These are phyloP conservation scores for Scalopus aquaticus DNA, from an alignment of 2,113 vertebrate species.

Conservation along the genomic window DNA sequence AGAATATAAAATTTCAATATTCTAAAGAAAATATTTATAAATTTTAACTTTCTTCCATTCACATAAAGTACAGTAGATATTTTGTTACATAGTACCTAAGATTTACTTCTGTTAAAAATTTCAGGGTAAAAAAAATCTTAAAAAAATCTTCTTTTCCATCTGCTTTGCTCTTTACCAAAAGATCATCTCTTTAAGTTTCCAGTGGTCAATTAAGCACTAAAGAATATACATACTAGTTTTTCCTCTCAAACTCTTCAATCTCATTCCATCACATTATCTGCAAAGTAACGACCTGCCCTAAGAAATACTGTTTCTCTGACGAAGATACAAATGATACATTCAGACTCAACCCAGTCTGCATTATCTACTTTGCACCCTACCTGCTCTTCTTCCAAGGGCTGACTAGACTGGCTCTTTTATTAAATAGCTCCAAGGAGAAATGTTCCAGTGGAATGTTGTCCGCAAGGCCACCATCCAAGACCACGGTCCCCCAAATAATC, in stretches of 20 bases:
- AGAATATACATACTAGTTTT: not conserved
- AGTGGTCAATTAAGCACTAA: not conserved
- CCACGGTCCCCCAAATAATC: not conserved
- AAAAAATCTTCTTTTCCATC: not conserved
- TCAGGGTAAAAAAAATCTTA: not conserved
- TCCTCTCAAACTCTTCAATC: not conserved
- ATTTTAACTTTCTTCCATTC: constrained; percentile 11
- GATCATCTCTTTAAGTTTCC: not conserved
- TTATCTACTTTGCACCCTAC: too few species aligned
- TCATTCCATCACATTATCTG: not conserved
- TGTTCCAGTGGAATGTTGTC: not conserved
- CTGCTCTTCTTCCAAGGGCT: not conserved
- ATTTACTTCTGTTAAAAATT: constrained; percentile 8
- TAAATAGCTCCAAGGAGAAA: not conserved
- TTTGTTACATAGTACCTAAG: not conserved
- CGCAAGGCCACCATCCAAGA: not conserved
- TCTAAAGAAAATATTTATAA: constrained; percentile 34
- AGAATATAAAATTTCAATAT: not conserved
- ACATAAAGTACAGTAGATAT: not conserved
- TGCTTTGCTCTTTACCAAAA: constrained; percentile 22
- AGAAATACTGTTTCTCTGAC: not conserved
- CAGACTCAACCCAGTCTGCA: too few species aligned
- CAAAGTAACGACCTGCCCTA: not conserved
- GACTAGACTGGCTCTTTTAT: not conserved
- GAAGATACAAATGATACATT: not conserved